Base-by-base conservation (phyloP, 2,888 invertebrate genomes). In the Chymomyza procnemis region DNA sequence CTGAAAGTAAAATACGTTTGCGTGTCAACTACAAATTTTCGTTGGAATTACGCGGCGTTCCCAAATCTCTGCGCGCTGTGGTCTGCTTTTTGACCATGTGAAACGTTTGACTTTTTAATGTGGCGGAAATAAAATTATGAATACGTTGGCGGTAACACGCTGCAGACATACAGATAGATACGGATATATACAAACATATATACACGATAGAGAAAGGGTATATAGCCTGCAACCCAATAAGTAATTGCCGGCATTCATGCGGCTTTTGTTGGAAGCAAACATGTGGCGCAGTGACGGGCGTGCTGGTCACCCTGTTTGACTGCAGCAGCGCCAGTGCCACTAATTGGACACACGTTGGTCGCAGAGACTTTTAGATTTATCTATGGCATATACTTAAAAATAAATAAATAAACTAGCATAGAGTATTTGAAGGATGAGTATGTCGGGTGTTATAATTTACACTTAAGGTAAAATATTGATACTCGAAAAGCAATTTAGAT, bases 391-490 rank as follows among this genome's bases (percentile, higher is more conserved):
- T 18, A 82, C 82, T 61, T 52, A 61, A 61, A 30, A 12, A 52
- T 30, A 61, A 83, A 81, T 81, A 85, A 84, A 86, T 81, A 83
- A 85, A 73, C 64, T 54, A 47, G 52, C 73, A 19, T 19, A 57
- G 21, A 18, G 26, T 26, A 4, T n/a, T n/a, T 59, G 58, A 61
- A 73, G 47, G 61, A 64, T 26, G 60, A 30, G 61, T 71, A 48
- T 48, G 50, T 22, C 61, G 66, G 73, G 79, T 77, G 79, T 77
- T 85, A 86, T 84, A 86, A 84, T 83, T 83, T 85, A 88, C 88
- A 89, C 88, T 89, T 88, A 88, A 89, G 87, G 85, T 89, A 89
- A 88, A 89, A 88, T 88, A 88, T 89, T 88, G 88, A 88, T 89
- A 88, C 89, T 89, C 88, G 80, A 87, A 88, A 88, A 88, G 89